Evolutionary conservation across 2,888 invertebrate genomes (phyloP).

Genomic region (Slavum lentiscoides): DNA sequence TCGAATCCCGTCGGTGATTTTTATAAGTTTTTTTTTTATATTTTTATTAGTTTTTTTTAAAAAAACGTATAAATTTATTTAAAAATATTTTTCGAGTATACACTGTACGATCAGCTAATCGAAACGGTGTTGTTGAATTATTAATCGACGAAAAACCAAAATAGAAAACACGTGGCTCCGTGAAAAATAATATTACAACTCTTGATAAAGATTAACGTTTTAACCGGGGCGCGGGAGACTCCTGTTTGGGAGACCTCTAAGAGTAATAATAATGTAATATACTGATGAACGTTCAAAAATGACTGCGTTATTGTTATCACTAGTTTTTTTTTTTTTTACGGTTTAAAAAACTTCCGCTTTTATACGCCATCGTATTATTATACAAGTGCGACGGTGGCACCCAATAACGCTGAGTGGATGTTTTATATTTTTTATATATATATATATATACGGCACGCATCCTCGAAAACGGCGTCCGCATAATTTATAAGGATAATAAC

Average conservation of each 20-base stretch:
- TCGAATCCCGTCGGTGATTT: too few species aligned
- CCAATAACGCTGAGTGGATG: constrained; percentile 39
- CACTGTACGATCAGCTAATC: too few species aligned
- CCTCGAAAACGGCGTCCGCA: constrained; percentile 10
- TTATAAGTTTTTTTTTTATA: too few species aligned
- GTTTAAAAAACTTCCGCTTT: background rate
- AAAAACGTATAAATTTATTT: too few species aligned
- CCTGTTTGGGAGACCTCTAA: background rate
- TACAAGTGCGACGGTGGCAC: background rate
- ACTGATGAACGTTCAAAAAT: constrained; percentile 27
- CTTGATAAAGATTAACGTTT: background rate
- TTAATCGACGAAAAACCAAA: background rate
- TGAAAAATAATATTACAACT: background rate
- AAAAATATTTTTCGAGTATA: too few species aligned
- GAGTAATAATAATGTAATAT: too few species aligned
- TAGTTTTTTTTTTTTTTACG: too few species aligned
- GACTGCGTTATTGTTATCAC: constrained; percentile 17
- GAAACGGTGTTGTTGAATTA: background rate
- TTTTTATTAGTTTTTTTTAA: too few species aligned
- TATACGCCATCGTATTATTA: background rate
- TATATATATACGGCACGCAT: background rate
- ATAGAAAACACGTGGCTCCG: background rate
- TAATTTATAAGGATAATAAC: constrained; percentile 44
- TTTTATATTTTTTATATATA: background rate
- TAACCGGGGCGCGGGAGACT: background rate